Evolutionary conservation across 1,140 invertebrate genomes (phyloP), one percentile per base, ranked within the genome.

Genomic region (Homalodisca vitripennis): DNA sequence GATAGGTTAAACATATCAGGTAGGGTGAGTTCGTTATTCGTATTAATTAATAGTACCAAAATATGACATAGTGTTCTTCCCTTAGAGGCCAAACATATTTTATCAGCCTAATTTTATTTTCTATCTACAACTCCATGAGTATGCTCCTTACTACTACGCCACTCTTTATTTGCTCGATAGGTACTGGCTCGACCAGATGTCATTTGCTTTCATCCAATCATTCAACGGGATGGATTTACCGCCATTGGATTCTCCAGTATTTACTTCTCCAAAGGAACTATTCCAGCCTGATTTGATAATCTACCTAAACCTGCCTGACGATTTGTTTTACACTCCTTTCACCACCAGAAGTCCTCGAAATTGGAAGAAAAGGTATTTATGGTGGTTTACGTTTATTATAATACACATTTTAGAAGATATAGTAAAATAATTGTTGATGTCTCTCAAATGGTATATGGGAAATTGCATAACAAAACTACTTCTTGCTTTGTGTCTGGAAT

Each of bases 261-360:
- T 51, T 10, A n/a, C 17, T 22, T 20, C 3, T 10, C 48, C 48
- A 3, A 14, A 14, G 2, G 48, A 51, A 14, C n/a, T 51, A 22
- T 20, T 51, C n/a, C 3, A 14, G 3, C 48, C 48, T 20, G 48
- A 51, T 22, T 22, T 51, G 22, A 51, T 51, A 14, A 20, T 51
- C n/a, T 51, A 51, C 48, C n/a, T 51, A 51, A 51, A 51, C 48
- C 48, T 51, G 17, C 48, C 48, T 22, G 48, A 51, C 48, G 48
- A 51, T 22, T 22, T 51, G 48, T 51, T 51, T n/a, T 51, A 51
- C n/a, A 14, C 14, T 51, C 48, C 17, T 14, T 14, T 51, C n/a
- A 51, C 48, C n/a, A 51, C 48, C 48, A 51, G 48, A 22, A 51
- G 48, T n/a, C 48, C 48, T 3, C 48, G 6, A 3, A 51, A 20